These are phyloP conservation scores for Scylla paramamosain DNA, from an alignment of 1,140 invertebrate genomes.

Conservation along the genomic window DNA sequence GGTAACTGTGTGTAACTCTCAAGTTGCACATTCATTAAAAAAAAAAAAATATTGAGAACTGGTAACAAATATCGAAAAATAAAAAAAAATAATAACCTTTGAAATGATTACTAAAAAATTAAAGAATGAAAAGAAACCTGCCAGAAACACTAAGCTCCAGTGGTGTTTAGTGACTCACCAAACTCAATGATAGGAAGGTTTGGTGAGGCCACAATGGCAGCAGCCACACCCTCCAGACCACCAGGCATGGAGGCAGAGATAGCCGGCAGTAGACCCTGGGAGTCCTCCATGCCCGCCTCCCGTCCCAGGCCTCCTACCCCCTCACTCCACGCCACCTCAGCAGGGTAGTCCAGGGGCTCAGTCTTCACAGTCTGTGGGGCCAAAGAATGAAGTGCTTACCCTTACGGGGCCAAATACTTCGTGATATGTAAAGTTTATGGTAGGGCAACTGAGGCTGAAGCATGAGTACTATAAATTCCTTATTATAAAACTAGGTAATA, in stretches of 20 bases:
- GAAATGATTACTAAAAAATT: too few relatives aligned
- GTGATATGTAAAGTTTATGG: too few relatives aligned
- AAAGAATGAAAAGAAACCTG: too few relatives aligned
- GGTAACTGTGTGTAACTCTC: too few relatives aligned
- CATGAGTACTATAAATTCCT: too few relatives aligned
- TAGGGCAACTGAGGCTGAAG: too few relatives aligned
- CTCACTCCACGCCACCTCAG: constrained; percentile 73
- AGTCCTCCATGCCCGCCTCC: constrained; percentile 57
- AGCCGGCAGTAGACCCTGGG: constrained; percentile 56
- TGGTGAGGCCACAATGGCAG: constrained; percentile 59
- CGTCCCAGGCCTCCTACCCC: constrained; percentile 55
- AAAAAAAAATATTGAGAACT: too few relatives aligned
- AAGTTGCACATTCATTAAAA: too few relatives aligned
- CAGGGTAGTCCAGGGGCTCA: constrained; percentile 73
- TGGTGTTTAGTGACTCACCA: constrained; percentile 47
- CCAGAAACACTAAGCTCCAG: too few relatives aligned
- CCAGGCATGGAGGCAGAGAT: constrained; percentile 49
- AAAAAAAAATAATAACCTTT: too few relatives aligned
- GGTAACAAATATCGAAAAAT: too few relatives aligned
- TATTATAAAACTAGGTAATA: too few relatives aligned
- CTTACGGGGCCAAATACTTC: neutral
- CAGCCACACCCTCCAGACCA: constrained; percentile 59
- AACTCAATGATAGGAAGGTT: constrained; percentile 66
- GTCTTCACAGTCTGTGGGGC: constrained; percentile 67
- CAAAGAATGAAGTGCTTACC: neutral